Base-by-base conservation (phyloP, 30 jellyfish, hydroid and myxozoan genomes). In the Haliclystus octoradiatus region DNA sequence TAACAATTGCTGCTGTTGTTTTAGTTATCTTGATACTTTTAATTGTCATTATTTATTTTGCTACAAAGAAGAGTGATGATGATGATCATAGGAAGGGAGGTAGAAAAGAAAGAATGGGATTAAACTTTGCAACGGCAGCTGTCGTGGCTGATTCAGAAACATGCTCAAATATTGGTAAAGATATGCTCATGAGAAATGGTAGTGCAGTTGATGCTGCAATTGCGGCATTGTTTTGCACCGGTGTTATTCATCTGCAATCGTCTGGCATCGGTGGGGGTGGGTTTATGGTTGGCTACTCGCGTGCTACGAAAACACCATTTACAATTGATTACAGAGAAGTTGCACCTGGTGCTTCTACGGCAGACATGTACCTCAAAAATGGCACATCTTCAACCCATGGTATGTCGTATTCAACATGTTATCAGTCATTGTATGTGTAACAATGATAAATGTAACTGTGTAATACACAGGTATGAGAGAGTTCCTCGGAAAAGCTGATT, bases 251-350 rank as follows among this genome's bases (percentile, higher is more conserved):
- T 61, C 57, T 74, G 32, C 94, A 79, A 46, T 85, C 93, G 29
- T 63, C 96, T 31, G 96, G 96, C 0, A 78, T 85, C n/a, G 90
- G 92, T 22, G 96, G 96, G 3, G 96, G 96, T 4, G 96, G 94
- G n/a, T 85, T 85, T 62, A 71, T 85, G 94, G 62, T 49, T 12
- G 33, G 65, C 19, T 79, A 85, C 73, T 62, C 69, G 25, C 51
- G 78, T 33, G 27, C 30, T 1, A 50, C 31, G 40, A 73, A 73
- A 23, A 51, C 75, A 66, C 31, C 73, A 69, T 49, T 31, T 13
- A 82, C 65, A 2, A 62, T 65, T 33, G 90, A 85, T 69, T 85
- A 52, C 63, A 68, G 96, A 69, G 96, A 85, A 52, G 66, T 91
- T 13, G 89, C 74, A 13, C 93, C 95, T 24, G 79, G 77, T 13